phyloP scores from a whole-genome alignment of 2,888 invertebrate species.

The Andrena bicolor region DNA sequence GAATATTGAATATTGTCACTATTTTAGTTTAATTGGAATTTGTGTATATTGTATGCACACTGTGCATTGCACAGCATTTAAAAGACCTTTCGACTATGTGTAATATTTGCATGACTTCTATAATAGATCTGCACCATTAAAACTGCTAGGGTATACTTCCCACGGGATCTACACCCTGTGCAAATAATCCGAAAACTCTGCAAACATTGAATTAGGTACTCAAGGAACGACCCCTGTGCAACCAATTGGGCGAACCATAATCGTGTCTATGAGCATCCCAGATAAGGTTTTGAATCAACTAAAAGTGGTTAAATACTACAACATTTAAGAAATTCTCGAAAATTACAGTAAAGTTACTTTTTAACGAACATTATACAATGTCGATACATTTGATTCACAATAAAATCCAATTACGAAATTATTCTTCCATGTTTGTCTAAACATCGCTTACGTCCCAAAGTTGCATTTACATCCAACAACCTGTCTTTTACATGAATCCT shows the following conservation, averaged over 20 bases:
- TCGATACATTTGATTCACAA: no score
- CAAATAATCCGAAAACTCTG: background rate
- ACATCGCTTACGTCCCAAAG: no score
- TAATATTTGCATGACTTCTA: background rate
- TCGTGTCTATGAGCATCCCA: background rate
- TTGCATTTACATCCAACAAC: no score
- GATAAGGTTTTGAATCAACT: background rate
- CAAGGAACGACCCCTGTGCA: background rate
- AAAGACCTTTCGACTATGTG: background rate
- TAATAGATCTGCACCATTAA: background rate
- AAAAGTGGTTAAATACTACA: background rate
- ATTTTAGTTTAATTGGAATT: no score
- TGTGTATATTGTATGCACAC: no score
- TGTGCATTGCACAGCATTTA: background rate
- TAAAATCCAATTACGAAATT: no score
- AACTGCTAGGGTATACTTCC: background rate
- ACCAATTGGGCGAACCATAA: background rate
- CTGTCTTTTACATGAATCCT: no score
- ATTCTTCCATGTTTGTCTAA: background rate
- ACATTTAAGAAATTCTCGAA: background rate
- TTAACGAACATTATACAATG: no score
- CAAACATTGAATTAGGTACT: constrained; percentile 7
- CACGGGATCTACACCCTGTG: background rate
- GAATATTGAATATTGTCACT: no score
- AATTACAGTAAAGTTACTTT: background rate